Evolutionary conservation across 1,140 invertebrate species (phyloP), one percentile per base, ranked within the genome.

Genomic region (Drosophila asahinai): DNA sequence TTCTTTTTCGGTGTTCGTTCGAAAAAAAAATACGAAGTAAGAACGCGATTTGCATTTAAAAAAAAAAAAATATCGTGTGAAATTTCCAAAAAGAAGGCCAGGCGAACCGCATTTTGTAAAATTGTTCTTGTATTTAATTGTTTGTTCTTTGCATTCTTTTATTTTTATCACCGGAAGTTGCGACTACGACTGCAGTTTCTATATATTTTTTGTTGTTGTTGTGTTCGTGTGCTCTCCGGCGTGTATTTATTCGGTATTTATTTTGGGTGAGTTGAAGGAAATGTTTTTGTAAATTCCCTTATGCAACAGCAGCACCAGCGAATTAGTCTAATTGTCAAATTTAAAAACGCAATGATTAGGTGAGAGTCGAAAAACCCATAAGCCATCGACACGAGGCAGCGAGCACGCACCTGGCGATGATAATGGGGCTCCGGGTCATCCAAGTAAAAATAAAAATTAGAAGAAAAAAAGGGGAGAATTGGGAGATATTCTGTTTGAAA

Each of bases 271-370:
- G 61, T 73, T 49, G 66, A 71, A 66, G 30, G 22, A 22, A 62
- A 19, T 17, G 9, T 43, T 15, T 42, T 36, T 33, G 12, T 19
- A 48, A 33, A 68, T 58, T 77, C 49, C 33, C 38, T 33, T 65
- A 81, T 81, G 72, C 82, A 71, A 71, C 65, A 47, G 25, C 66
- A 48, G 22, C 49, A 22, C 19, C 19, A 25, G 48, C 43, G 82
- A 90, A 90, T 89, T 90, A 80, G 81, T 89, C 77, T 84, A 90
- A 89, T 89, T 89, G 84, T 81, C 67, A 70, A 86, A 83, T 87
- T 86, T 80, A 58, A 80, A 86, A 87, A 80, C 67, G 72, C 67
- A 78, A 84, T 89, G 81, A 87, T 89, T 87, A 80, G 73, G 64
- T 52, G 70, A 70, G 51, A 66, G 38, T 19, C 25, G 48, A 43